A percentile compares a stretch with the other conserved stretches of the same genome.
phyloP scores from a whole-genome alignment of 2,888 invertebrate genomes.

The Meteorus colon region DNA sequence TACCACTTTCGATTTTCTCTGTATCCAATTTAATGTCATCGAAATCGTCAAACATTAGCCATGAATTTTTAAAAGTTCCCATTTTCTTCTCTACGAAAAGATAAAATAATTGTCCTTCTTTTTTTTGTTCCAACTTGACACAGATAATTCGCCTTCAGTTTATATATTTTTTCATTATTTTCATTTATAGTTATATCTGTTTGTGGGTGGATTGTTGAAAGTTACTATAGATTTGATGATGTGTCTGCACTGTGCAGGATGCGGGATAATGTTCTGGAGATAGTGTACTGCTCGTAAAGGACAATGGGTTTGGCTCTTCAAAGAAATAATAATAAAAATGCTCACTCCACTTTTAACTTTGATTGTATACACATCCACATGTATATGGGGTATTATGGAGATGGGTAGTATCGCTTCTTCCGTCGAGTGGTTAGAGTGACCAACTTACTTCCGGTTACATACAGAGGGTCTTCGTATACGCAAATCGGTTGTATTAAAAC shows the following conservation, averaged over 20 bases:
- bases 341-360: constrained; percentile 3
- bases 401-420: constrained; percentile 7
- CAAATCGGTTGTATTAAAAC: neutral
- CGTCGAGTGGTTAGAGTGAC: neutral
- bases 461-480: neutral
- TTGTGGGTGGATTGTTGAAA: neutral
- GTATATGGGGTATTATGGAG: neutral
- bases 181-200: neutral
- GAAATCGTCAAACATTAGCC: too few relatives aligned
- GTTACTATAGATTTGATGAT: constrained; percentile 4
- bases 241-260: constrained; percentile 14
- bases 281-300: constrained; percentile 24
- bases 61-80: too few relatives aligned
- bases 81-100: too few relatives aligned
- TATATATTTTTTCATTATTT: neutral
- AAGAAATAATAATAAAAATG: constrained; percentile 30
- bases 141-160: neutral
- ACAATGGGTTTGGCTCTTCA: constrained; percentile 24
- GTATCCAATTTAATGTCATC: too few relatives aligned
- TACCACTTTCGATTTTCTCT: too few relatives aligned
- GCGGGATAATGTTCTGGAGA: constrained; percentile 30
- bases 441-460: neutral
- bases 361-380: neutral
- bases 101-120: too few relatives aligned
- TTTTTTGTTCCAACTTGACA: too few relatives aligned